Evolutionary conservation across 2,113 vertebrate species (phyloP).

Genomic region (Mugil cephalus): DNA sequence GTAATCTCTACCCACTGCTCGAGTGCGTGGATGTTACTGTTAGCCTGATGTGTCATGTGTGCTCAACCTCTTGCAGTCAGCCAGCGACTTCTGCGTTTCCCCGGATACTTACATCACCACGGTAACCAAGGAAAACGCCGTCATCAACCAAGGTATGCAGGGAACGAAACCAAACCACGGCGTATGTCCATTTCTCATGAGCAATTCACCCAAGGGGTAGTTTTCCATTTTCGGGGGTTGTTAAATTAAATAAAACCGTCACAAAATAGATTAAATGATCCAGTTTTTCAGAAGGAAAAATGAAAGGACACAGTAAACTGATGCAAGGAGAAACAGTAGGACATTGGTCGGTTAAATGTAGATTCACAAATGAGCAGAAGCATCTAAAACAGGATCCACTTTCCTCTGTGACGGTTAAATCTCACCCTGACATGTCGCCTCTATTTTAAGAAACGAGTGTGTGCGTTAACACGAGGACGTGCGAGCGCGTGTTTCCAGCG

Average conservation of each 20-base stretch:
- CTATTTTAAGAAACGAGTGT: conserved; percentile 62
- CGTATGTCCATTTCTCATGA: no score
- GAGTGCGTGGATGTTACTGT: conserved; percentile 25
- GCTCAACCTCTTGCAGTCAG: conserved; percentile 80
- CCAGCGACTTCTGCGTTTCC: conserved; percentile 94
- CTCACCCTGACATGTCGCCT: conserved; percentile 39
- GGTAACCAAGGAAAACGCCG: conserved; percentile 87
- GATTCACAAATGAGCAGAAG: conserved; percentile 28
- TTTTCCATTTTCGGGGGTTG: no score
- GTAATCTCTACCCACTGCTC: conserved; percentile 61
- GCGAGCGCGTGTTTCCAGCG: conserved; percentile 24
- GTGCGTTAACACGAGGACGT: conserved; percentile 16
- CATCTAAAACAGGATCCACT: conserved; percentile 9
- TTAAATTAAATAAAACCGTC: not conserved
- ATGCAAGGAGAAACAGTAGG: not conserved
- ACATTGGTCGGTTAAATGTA: not conserved
- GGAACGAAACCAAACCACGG: no score
- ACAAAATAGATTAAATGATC: not conserved
- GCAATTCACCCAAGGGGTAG: no score
- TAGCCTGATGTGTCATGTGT: conserved; percentile 58
- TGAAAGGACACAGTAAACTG: not conserved
- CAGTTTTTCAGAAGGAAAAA: not conserved
- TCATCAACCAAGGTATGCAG: conserved; percentile 88
- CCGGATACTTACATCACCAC: conserved; percentile 89
- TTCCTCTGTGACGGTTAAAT: conserved; percentile 35